These are phyloP conservation scores for Macrotrachela quadricornifera DNA, from an alignment of 1,140 invertebrate species.

Conservation along the genomic window DNA sequence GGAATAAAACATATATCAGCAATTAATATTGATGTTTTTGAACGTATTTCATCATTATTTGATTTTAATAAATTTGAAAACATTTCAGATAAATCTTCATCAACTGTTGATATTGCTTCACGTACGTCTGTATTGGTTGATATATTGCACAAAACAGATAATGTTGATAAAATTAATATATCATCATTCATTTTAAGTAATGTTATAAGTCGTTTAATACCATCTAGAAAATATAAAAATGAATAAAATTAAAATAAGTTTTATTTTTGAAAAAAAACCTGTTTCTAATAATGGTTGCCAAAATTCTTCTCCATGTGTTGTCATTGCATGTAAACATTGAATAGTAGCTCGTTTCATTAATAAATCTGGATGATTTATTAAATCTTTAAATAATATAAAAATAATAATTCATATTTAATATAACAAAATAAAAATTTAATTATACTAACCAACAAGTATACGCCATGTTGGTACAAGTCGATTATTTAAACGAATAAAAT, in stretches of 20 bases:
- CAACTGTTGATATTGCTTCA: conserved; percentile 14
- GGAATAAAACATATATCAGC: conserved; percentile 23
- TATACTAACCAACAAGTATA: conserved; percentile 22
- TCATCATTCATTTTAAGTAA: conserved; percentile 18
- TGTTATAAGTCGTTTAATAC: conserved; percentile 18
- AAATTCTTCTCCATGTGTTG: conserved; percentile 18
- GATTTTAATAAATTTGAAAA: conserved; percentile 16
- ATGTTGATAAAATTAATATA: conserved; percentile 20
- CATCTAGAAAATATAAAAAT: conserved; percentile 14
- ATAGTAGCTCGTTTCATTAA: conserved; percentile 23
- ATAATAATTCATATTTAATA: not conserved
- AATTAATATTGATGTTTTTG: conserved; percentile 24
- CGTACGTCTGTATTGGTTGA: conserved; percentile 20
- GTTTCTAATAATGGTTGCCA: conserved; percentile 26
- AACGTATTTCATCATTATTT: conserved; percentile 24
- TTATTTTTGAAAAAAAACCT: conserved; percentile 12
- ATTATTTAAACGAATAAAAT: conserved; percentile 23
- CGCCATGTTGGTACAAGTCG: conserved; percentile 23
- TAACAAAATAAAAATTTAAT: not conserved
- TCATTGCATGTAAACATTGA: conserved; percentile 25
- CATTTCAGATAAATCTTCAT: conserved; percentile 19
- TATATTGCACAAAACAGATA: conserved; percentile 28
- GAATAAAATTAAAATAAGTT: not conserved
- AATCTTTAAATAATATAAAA: conserved; percentile 13
- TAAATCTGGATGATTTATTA: conserved; percentile 13